phyloP scores from a whole-genome alignment of 2,888 invertebrate genomes.

The Myopa tessellatipennis region DNA sequence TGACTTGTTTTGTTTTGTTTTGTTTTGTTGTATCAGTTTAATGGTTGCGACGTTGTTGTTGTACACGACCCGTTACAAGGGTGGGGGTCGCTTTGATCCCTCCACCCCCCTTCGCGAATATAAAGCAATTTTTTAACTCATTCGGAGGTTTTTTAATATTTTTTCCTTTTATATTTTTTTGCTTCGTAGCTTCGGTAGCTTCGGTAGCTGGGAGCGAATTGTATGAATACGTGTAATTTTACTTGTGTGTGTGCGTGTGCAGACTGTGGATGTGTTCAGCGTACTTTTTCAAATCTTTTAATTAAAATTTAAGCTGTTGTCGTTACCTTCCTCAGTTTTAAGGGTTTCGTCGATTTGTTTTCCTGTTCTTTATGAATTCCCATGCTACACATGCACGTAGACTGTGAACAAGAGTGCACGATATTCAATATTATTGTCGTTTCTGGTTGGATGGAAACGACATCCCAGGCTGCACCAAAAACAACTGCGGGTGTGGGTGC shows the following conservation, averaged over 20 bases:
- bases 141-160: background rate
- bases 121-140: constrained; percentile 13
- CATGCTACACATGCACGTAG: too few species aligned
- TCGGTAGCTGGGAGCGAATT: background rate
- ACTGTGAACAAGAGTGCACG: too few species aligned
- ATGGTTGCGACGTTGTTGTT: background rate
- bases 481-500: background rate
- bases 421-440: too few species aligned
- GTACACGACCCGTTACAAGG: background rate
- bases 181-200: background rate
- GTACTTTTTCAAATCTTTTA: background rate
- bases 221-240: too few species aligned
- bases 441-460: too few species aligned
- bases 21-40: constrained; percentile 5
- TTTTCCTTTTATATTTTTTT: background rate
- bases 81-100: background rate
- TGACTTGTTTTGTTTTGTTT: background rate
- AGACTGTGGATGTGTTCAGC: background rate
- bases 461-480: background rate
- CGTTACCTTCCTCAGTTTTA: constrained; percentile 11
- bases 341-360: constrained; percentile 17
- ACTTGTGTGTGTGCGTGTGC: background rate
- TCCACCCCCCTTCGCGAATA: background rate
- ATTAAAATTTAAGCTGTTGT: constrained; percentile 5
- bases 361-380: too few species aligned